Evolutionary conservation across 2,888 invertebrate genomes (phyloP).

Genomic region (Galeruca laticollis): DNA sequence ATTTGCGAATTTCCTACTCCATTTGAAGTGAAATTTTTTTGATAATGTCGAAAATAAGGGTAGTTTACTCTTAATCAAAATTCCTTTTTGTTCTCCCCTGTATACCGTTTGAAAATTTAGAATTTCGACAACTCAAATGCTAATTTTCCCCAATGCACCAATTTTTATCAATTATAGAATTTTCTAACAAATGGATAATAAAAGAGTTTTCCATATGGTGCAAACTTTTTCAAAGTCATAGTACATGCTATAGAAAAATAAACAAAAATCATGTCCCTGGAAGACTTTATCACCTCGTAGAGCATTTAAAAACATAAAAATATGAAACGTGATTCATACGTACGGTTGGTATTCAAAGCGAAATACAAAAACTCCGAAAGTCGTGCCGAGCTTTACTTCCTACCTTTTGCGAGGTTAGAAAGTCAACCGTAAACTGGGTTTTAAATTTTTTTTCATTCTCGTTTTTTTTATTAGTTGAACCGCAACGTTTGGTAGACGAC

Average conservation of each 20-base stretch:
- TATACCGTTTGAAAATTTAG: no score
- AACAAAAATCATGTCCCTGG: background rate
- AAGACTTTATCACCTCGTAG: conserved; percentile 14
- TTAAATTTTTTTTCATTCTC: conserved; percentile 5
- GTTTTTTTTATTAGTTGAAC: background rate
- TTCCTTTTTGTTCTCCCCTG: no score
- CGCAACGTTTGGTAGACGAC: background rate
- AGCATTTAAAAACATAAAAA: conserved; percentile 22
- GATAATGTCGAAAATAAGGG: no score
- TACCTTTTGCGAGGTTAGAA: conserved; percentile 30
- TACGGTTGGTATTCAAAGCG: conserved; percentile 19
- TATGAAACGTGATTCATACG: conserved; percentile 26
- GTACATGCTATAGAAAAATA: background rate
- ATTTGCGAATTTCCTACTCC: no score
- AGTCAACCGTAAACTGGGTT: conserved; percentile 24
- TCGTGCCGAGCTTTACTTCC: conserved; percentile 29
- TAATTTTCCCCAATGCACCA: no score
- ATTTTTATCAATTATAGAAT: no score
- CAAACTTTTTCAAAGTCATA: no score
- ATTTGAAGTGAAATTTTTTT: no score
- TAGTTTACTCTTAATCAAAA: no score
- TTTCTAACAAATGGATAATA: no score
- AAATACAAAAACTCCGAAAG: conserved; percentile 14
- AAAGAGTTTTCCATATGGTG: no score
- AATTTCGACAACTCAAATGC: no score